Conservation (phyloP, 2,888 invertebrate genomes). For the Mechanitis messenoides region DNA sequence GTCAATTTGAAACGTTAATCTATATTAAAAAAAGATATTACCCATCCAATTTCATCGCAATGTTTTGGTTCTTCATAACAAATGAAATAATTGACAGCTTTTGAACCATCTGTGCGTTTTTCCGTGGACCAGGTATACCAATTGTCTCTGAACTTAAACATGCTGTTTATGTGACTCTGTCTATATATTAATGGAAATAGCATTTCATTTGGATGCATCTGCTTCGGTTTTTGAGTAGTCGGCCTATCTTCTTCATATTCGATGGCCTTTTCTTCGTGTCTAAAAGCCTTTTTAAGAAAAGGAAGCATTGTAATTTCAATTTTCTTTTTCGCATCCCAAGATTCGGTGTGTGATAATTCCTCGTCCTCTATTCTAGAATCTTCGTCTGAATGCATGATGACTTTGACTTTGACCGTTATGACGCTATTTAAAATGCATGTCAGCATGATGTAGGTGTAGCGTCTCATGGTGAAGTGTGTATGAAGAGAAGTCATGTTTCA, state of each 20-base stretch:
- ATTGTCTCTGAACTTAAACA: conserved; percentile 68
- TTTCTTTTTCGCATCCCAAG: conserved; percentile 43
- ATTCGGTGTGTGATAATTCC: conserved; percentile 54
- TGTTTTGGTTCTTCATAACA: conserved; percentile 68
- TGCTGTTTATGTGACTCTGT: conserved; percentile 64
- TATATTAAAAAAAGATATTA: conserved; percentile 34
- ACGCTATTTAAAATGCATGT: conserved; percentile 41
- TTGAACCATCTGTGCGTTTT: conserved; percentile 59
- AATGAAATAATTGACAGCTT: conserved; percentile 57
- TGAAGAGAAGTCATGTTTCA: neutral
- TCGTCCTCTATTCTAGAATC: conserved; percentile 43
- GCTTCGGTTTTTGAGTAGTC: conserved; percentile 47
- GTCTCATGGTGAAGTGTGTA: conserved; percentile 22
- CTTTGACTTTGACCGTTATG: conserved; percentile 61
- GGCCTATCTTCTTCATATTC: conserved; percentile 51
- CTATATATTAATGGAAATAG: conserved; percentile 64
- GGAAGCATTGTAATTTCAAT: conserved; percentile 45
- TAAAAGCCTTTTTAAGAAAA: conserved; percentile 45
- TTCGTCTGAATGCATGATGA: conserved; percentile 61
- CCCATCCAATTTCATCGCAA: conserved; percentile 70
- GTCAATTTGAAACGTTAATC: neutral
- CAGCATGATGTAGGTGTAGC: conserved; percentile 36
- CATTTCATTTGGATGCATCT: conserved; percentile 61
- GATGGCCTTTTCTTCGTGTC: conserved; percentile 36
- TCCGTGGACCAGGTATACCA: conserved; percentile 71